Evolutionary conservation across 2,797 vertebrate genomes (phyloP), one percentile per base, ranked within the genome.

Genomic region (Eulemur albifrons): DNA sequence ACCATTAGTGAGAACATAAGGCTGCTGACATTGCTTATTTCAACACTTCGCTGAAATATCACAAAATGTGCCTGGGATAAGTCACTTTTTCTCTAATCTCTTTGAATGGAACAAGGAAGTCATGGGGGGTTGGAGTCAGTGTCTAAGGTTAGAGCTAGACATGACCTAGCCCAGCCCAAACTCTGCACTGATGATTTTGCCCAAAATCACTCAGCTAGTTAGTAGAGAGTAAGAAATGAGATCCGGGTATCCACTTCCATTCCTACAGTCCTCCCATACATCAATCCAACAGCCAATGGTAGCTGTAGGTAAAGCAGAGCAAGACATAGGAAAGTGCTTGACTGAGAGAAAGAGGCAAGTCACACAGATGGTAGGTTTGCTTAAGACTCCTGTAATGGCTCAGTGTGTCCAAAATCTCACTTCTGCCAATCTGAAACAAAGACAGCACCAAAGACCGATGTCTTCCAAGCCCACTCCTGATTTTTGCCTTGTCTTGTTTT

Each of bases 21-120:
- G 57, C 69, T 85, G 72, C 52, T 86, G 89, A 96, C 81, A 69
- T 10, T 7, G 80, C 85, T 96, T 88, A 61, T 88, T 84, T 90
- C 75, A 84, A 91, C 40, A 81, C 43, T 77, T 79, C 30, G 25
- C 80, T 52, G 59, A 80, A 81, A 86, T 88, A 77, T 83, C 65
- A 84, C 45, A 73, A 93, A 81, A 45, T 2, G 5, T 69, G 43
- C 45, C 79, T 54, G 3, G 17, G 63, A 69, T 79, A 38, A 63
- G 45, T 14, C 20, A 54, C 7, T 4, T 79, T 88, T 76, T 67
- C 59, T 73, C 72, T 48, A 73, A 69, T 25, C 27, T 83, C 61
- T 93, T 54, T 90, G 45, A 79, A n/a, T 48, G 18, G 25, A 54
- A 65, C 35, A 80, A 20, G 35, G 43, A 65, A 88, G 70, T 82